Base-by-base conservation (phyloP, 64 coral and sea anemone genomes). In the Porites lutea region DNA sequence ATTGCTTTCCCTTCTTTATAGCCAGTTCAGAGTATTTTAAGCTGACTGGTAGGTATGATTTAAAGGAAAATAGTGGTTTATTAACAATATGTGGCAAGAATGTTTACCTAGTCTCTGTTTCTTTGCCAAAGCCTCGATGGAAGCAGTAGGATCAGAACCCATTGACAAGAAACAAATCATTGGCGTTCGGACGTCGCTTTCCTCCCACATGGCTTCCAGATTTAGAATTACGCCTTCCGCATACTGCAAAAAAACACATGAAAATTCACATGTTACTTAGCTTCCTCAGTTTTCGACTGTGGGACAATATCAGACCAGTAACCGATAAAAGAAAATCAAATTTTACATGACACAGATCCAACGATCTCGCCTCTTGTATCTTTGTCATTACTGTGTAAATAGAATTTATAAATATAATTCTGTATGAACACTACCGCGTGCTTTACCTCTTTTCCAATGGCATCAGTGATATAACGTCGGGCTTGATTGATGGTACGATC, bases 81-180 rank as follows among this genome's bases (percentile, higher is more conserved):
- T 9, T 57, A 54, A 13, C 21, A 57, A 21, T 53, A 81, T 14
- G 18, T 50, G 8, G 5, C 49, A 46, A 13, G 22, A 15, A 19
- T 74, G 19, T 58, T 86, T 87, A 95, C 94, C 94, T 23, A 95
- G 61, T 86, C 97, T 87, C 52, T 91, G 88, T 77, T 98, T 98
- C 83, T 98, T 98, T 11, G 91, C 94, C 52, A 98, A 80, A 13
- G 87, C 87, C 72, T 98, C 97, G 50, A 98, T 98, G 62, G 97
- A 98, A 4, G 97, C 97, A 0, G 97, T 98, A 13, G 97, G 97
- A 79, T 98, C 97, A 48, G 97, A 98, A 62, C 97, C 97, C 97
- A 98, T 98, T 15, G 97, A 98, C 8, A 98, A 67, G 64, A 98
- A 96, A 71, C 97, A 98, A 9, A 98, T 89, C 97, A 98, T 98